Conservation (phyloP, 2,113 vertebrate genomes). For the Phyllopteryx taeniolatus region DNA sequence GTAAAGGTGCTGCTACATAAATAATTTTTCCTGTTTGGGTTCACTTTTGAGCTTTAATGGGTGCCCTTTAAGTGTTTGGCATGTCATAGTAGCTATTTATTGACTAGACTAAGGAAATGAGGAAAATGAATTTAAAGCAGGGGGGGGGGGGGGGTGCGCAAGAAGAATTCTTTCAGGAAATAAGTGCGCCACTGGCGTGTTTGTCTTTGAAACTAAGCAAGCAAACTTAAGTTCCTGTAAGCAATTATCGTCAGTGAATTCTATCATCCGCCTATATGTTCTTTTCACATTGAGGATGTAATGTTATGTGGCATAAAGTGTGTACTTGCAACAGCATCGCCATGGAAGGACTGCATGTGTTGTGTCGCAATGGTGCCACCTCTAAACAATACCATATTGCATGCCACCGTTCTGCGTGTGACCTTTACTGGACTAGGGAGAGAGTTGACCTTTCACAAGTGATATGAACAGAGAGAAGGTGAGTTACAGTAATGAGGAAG, state of each 20-base stretch:
- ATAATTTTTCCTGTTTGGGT: background rate
- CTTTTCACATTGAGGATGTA: background rate
- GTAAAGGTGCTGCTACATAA: too few species aligned
- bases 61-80: background rate
- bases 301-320: background rate
- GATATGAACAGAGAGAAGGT: background rate
- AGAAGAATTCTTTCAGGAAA: background rate
- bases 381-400: slow-evolving; percentile 5
- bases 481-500: background rate
- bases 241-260: background rate
- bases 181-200: background rate
- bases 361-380: background rate
- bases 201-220: slow-evolving; percentile 3
- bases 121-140: background rate
- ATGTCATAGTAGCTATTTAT: background rate
- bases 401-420: slow-evolving; percentile 11
- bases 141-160: background rate
- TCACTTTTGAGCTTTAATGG: background rate
- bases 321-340: background rate
- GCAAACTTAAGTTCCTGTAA: background rate
- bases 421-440: slow-evolving; percentile 21
- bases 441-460: slow-evolving; percentile 36
- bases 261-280: background rate
- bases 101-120: background rate
- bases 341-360: background rate